phyloP scores from a whole-genome alignment of 1,140 invertebrate genomes.

The Anadara kagoshimensis region DNA sequence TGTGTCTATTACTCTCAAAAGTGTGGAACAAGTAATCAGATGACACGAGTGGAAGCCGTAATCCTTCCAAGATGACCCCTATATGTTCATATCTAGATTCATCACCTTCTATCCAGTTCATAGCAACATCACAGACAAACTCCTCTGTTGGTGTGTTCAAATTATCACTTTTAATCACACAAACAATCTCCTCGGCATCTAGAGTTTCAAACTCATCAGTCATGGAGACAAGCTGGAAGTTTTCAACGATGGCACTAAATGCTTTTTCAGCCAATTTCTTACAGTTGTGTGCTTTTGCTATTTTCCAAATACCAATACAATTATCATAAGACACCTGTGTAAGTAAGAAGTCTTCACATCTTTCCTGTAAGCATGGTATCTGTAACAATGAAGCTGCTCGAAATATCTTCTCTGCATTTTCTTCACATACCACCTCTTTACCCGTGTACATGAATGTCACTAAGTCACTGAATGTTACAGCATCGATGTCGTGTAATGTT shows the following conservation, averaged over 20 bases:
- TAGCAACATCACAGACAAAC: slow-evolving; percentile 57
- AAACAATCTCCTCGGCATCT: slow-evolving; percentile 62
- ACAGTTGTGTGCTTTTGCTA: slow-evolving; percentile 60
- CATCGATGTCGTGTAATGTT: slow-evolving; percentile 62
- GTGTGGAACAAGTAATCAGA: slow-evolving; percentile 61
- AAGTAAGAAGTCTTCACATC: slow-evolving; percentile 63
- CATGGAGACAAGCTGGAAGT: slow-evolving; percentile 55
- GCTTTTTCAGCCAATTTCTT: slow-evolving; percentile 55
- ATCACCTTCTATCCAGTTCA: slow-evolving; percentile 59
- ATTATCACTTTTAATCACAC: slow-evolving; percentile 54
- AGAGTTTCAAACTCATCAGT: slow-evolving; percentile 56
- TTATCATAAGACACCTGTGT: slow-evolving; percentile 57
- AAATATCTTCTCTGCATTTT: slow-evolving; percentile 63
- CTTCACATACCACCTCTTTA: slow-evolving; percentile 54
- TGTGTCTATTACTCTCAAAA: slow-evolving; percentile 24
- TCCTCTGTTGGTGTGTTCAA: slow-evolving; percentile 57
- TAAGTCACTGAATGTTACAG: slow-evolving; percentile 55
- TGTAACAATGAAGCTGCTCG: slow-evolving; percentile 61
- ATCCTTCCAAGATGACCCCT: slow-evolving; percentile 47
- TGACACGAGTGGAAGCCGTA: slow-evolving; percentile 56
- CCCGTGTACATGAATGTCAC: slow-evolving; percentile 63
- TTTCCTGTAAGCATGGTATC: slow-evolving; percentile 60
- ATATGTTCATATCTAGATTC: slow-evolving; percentile 43
- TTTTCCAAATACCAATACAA: slow-evolving; percentile 62
- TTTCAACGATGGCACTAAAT: slow-evolving; percentile 51